Evolutionary conservation across 2,113 vertebrate genomes (phyloP).

Genomic region (Ameiurus melas): DNA sequence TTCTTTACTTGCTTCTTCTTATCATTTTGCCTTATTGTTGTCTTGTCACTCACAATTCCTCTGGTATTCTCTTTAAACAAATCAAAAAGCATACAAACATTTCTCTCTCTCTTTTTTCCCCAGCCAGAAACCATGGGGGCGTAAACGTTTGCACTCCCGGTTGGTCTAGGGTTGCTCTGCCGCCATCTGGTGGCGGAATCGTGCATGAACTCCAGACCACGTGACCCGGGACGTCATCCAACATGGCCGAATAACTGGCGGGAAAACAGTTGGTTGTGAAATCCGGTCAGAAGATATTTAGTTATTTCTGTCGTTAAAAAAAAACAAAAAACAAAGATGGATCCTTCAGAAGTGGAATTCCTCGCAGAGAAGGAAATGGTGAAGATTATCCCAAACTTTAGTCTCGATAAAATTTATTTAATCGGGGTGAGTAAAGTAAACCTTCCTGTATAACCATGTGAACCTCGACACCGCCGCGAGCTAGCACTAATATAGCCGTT

Average conservation of each 20-base stretch:
- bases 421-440: constrained; percentile 80
- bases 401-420: constrained; percentile 88
- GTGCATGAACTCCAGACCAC: background rate
- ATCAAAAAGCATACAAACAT: background rate
- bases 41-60: background rate
- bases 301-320: background rate
- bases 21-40: background rate
- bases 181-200: constrained; percentile 10
- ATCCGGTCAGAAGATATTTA: no score
- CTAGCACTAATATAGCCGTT: background rate
- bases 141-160: background rate
- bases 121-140: background rate
- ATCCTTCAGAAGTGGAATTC: constrained; percentile 89
- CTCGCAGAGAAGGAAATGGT: constrained; percentile 90
- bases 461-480: background rate
- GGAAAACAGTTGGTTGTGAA: background rate
- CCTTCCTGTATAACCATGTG: background rate
- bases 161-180: background rate
- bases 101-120: background rate
- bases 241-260: constrained; percentile 43
- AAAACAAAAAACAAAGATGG: constrained; percentile 69
- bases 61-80: no score
- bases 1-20: background rate
- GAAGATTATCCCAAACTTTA: constrained; percentile 93
- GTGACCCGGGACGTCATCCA: constrained; percentile 12